Evolutionary conservation across 2,797 vertebrate species (phyloP).

Genomic region (Xiphophorus birchmanni): DNA sequence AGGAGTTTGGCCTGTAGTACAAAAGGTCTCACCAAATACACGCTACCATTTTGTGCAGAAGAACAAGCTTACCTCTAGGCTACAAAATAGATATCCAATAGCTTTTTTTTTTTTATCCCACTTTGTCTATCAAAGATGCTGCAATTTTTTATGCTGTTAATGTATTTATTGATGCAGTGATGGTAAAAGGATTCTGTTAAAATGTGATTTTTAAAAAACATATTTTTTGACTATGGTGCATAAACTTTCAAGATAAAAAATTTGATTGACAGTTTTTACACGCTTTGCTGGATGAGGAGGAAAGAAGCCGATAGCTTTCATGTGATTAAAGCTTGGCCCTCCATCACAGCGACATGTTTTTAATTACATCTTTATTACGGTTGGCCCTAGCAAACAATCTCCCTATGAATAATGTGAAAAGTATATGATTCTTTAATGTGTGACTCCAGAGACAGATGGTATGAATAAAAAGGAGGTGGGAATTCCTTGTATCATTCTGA

Average conservation of each 20-base stretch:
- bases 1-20: constrained; percentile 49
- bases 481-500: constrained; percentile 30
- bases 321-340: constrained; percentile 59
- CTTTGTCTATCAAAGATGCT: background rate
- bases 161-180: background rate
- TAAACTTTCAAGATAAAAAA: constrained; percentile 36
- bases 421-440: constrained; percentile 34
- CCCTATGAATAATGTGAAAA: constrained; percentile 55
- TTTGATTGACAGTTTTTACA: constrained; percentile 66
- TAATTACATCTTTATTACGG: constrained; percentile 70
- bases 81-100: constrained; percentile 15
- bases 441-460: constrained; percentile 33
- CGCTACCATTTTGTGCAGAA: constrained; percentile 40
- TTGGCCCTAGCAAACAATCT: constrained; percentile 40
- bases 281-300: constrained; percentile 57
- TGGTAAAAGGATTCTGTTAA: constrained; percentile 26
- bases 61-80: constrained; percentile 27
- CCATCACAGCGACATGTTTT: constrained; percentile 69
- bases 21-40: constrained; percentile 39
- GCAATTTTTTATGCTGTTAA: background rate
- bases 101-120: background rate
- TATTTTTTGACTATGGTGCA: constrained; percentile 28
- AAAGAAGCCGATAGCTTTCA: constrained; percentile 55
- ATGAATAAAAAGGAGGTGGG: constrained; percentile 26
- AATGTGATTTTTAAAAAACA: constrained; percentile 37